phyloP scores from a whole-genome alignment of 2,888 invertebrate genomes.

The Latheticus oryzae region DNA sequence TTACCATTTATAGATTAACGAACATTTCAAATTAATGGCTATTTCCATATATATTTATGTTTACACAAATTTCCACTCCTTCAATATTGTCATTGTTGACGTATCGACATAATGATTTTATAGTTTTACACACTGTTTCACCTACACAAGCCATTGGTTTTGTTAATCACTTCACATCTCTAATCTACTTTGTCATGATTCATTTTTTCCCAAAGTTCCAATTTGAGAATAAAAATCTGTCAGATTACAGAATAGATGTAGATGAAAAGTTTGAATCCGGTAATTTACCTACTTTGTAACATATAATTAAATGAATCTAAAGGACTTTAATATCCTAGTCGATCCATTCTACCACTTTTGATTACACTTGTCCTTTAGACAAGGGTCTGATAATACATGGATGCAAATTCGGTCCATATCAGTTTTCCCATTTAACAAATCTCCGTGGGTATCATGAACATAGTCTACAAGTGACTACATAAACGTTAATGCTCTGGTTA shows the following conservation, averaged over 20 bases:
- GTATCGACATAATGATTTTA: slow-evolving; percentile 28
- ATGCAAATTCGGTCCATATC: slow-evolving; percentile 35
- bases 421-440: slow-evolving; percentile 45
- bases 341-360: too few relatives aligned
- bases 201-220: too few relatives aligned
- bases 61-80: slow-evolving; percentile 33
- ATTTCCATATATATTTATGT: slow-evolving; percentile 36
- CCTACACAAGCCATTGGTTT: too few relatives aligned
- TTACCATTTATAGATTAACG: slow-evolving; percentile 34
- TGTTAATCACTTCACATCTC: too few relatives aligned
- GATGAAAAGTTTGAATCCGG: too few relatives aligned
- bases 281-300: too few relatives aligned
- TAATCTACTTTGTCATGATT: too few relatives aligned
- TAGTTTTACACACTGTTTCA: slow-evolving; percentile 18
- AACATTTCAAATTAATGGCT: slow-evolving; percentile 38
- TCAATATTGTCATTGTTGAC: slow-evolving; percentile 24
- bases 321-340: too few relatives aligned
- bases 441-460: slow-evolving; percentile 49
- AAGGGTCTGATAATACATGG: slow-evolving; percentile 14
- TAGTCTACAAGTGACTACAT: slow-evolving; percentile 47
- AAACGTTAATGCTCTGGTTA: slow-evolving; percentile 50
- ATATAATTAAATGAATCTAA: too few relatives aligned
- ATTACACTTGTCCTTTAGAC: slow-evolving; percentile 27
- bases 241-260: too few relatives aligned
- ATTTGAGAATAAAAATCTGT: too few relatives aligned